Percentiles rank a stretch among this genome's conserved stretches.
phyloP scores from a whole-genome alignment of 2,113 vertebrate genomes.

The Acanthisitta chloris region DNA sequence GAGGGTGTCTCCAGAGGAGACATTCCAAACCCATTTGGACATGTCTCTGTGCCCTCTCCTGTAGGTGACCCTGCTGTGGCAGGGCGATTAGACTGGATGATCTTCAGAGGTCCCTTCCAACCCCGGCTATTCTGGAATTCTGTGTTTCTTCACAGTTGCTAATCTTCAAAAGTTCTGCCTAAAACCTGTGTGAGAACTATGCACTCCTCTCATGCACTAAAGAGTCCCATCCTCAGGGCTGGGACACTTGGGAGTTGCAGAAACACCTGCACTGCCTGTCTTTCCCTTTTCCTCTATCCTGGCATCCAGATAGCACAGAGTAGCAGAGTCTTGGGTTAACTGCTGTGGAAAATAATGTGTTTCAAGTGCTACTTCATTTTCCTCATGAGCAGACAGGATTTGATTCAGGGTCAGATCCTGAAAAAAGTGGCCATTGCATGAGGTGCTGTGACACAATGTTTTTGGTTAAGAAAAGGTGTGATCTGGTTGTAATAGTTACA shows the following conservation, averaged over 20 bases:
- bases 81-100: accelerated
- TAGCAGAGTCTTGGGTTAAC: not conserved
- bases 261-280: not conserved
- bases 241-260: not conserved
- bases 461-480: not conserved
- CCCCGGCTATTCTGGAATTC: accelerated
- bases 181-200: accelerated
- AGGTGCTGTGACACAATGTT: not conserved
- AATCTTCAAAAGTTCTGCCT: not conserved
- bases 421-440: not conserved
- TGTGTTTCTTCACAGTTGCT: too few relatives aligned
- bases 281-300: not conserved
- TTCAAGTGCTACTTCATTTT: not conserved
- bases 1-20: not conserved
- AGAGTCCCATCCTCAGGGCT: accelerated
- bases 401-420: not conserved
- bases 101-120: accelerated
- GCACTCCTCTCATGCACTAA: accelerated
- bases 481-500: not conserved
- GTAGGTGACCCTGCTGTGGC: not conserved
- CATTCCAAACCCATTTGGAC: not conserved
- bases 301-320: not conserved
- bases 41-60: not conserved
- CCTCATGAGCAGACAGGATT: not conserved
- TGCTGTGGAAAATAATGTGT: not conserved